phyloP scores from a whole-genome alignment of 2,797 vertebrate species.

The Parauchenoglanis punctatus region DNA sequence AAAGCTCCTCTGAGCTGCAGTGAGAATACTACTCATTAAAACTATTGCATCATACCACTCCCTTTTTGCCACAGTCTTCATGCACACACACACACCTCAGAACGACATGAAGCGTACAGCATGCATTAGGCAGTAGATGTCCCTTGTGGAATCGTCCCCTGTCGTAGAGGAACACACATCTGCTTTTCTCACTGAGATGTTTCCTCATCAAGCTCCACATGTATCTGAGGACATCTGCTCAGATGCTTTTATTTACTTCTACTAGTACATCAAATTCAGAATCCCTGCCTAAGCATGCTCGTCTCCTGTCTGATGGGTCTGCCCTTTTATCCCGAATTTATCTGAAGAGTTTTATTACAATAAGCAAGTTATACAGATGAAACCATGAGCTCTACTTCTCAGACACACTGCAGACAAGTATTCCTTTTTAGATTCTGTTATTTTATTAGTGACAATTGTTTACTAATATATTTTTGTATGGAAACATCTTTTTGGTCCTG shows the following conservation, averaged over 20 bases:
- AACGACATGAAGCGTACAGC: neutral
- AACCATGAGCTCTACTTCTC: neutral
- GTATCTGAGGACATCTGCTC: conserved; percentile 14
- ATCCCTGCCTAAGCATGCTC: neutral
- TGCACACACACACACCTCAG: neutral
- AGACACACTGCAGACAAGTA: neutral
- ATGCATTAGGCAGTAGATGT: conserved; percentile 23
- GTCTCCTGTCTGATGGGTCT: neutral
- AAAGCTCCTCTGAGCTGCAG: conserved; percentile 5
- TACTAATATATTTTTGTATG: neutral
- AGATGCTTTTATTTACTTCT: neutral
- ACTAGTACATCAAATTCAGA: neutral
- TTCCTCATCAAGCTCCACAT: conserved; percentile 17
- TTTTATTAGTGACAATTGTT: too few species aligned
- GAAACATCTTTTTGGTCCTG: neutral
- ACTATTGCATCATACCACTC: conserved; percentile 26
- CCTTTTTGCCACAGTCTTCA: neutral
- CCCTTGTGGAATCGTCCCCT: conserved; percentile 13
- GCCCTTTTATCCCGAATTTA: neutral
- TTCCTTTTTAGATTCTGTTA: neutral
- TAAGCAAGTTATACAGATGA: neutral
- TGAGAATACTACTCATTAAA: conserved; percentile 36
- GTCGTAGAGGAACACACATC: conserved; percentile 8
- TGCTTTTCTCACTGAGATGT: conserved; percentile 11
- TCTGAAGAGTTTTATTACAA: neutral